Base-by-base conservation (phyloP, 2,888 invertebrate species). In the Amaurobius ferox region DNA sequence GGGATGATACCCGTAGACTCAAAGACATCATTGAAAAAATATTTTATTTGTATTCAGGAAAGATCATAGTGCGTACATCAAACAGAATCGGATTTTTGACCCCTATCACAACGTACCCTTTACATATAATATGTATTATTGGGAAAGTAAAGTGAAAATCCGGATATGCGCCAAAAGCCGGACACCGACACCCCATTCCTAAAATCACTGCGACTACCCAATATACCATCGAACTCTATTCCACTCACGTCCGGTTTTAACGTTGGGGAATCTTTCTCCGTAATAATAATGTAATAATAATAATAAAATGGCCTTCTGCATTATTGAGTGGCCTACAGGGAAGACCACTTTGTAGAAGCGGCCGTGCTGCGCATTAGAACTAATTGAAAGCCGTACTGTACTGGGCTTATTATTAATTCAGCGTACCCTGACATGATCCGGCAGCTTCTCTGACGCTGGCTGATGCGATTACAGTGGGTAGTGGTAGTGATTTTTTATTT, bases 261-360 rank as follows among this genome's bases (percentile, higher is more conserved):
- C 68, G 73, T 74, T 55, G 13, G 23, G 55, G 23, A 23, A 19
- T 55, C 55, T 23, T 55, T 11, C 11, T 29, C 39, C 30, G 26
- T 2, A 68, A 40, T 23, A 78, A 62, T 29, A 39, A 19, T 29
- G 40, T 61, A 70, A 79, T 79, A 66, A 81, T 62, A 81, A 77
- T 83, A 77, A 83, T 72, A 83, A 83, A 83, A 83, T 72, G 35
- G 35, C 28, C 77, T 23, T 23, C 64, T 83, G 76, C 71, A 83
- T 77, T 83, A 83, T 83, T 83, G 39, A 83, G 40, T 28, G 39
- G 16, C 77, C 44, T 40, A 72, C 83, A 77, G 71, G 23, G 64
- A 83, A 83, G 83, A 66, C 83, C 83, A 83, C 83, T 83, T 83
- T 55, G 23, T 23, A 55, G 55, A 55, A 6, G 7, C 55, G 55